These are phyloP conservation scores for Tetrapedia diversipes DNA, from an alignment of 2,888 invertebrate genomes.

Conservation along the genomic window DNA sequence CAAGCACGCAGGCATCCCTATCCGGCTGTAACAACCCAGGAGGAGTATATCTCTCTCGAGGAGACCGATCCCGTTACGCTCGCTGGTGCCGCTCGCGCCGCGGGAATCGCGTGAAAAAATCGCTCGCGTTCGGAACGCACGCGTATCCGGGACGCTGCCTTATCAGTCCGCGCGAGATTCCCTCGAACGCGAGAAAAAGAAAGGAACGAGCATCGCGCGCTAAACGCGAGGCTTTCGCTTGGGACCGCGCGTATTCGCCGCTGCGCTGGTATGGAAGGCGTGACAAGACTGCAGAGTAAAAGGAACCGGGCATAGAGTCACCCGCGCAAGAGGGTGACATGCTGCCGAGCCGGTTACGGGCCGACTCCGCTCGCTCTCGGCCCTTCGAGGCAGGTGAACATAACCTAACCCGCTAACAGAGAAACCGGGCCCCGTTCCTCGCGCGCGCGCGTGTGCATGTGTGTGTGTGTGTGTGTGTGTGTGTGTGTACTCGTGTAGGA, in stretches of 20 bases:
- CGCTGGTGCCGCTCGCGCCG: background rate
- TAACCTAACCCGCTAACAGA: constrained; percentile 74
- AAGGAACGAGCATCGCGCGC: too few species aligned
- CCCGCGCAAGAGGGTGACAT: constrained; percentile 82
- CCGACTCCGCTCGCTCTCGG: constrained; percentile 64
- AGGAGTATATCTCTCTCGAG: too few species aligned
- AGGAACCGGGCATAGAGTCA: constrained; percentile 80
- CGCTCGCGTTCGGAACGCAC: constrained; percentile 36
- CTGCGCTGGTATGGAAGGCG: constrained; percentile 78
- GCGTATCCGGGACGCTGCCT: constrained; percentile 57
- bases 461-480: too few species aligned
- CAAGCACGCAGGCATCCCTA: constrained; percentile 11
- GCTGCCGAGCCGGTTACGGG: constrained; percentile 82
- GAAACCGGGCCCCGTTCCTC: constrained; percentile 63
- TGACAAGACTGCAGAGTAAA: constrained; percentile 81
- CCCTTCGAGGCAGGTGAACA: constrained; percentile 80
- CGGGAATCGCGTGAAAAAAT: constrained; percentile 37
- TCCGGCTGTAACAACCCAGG: constrained; percentile 29
- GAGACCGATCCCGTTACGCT: constrained; percentile 48
- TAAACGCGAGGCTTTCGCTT: too few species aligned
- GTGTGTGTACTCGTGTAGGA: too few species aligned
- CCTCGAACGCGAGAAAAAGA: constrained; percentile 54
- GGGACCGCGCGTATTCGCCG: constrained; percentile 62
- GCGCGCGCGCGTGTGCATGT: too few species aligned
- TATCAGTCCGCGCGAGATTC: constrained; percentile 63